Base-by-base conservation (phyloP, 1,140 invertebrate genomes). In the Acyrthosiphon pisum region DNA sequence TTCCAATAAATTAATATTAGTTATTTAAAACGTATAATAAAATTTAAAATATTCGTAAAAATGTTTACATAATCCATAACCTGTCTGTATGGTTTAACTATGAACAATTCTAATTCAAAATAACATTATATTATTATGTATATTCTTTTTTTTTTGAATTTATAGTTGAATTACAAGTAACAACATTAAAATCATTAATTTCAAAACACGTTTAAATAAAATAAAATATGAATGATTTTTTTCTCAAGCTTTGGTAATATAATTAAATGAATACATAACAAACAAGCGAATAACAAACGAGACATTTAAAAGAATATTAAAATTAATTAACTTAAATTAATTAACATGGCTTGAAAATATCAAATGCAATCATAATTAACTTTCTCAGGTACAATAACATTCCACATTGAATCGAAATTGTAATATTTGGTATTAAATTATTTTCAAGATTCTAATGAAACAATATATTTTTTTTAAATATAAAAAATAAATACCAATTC, bases 351-450 rank as follows among this genome's bases (percentile, higher is more conserved):
- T 76, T 76, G 14, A 76, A 76, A 76, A 76, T n/a, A 76, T n/a
- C n/a, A n/a, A 76, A 76, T n/a, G 14, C 60, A 76, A 76, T 76
- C 60, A 76, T 76, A 76, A 76, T 76, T 76, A 76, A 76, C 60
- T n/a, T 76, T n/a, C 60, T 76, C 14, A 76, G 7, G n/a, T n/a
- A 76, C 60, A n/a, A 76, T 35, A 76, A 76, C 60, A 35, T 35
- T 3, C 30, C 60, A 76, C n/a, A n/a, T 35, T 76, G 30, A 76
- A 76, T n/a, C 60, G 7, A 14, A 76, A 76, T n/a, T n/a, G 30
- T n/a, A 76, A 76, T 76, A 14, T 76, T n/a, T 53, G 50, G 14
- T 76, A 76, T n/a, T 76, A 4, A n/a, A 76, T 76, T 76, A 76
- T 76, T 76, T 76, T n/a, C 14, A 76, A 76, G 30, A n/a, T 20